Evolutionary conservation across 2,113 vertebrate genomes (phyloP).

Genomic region (Prolemur simus): DNA sequence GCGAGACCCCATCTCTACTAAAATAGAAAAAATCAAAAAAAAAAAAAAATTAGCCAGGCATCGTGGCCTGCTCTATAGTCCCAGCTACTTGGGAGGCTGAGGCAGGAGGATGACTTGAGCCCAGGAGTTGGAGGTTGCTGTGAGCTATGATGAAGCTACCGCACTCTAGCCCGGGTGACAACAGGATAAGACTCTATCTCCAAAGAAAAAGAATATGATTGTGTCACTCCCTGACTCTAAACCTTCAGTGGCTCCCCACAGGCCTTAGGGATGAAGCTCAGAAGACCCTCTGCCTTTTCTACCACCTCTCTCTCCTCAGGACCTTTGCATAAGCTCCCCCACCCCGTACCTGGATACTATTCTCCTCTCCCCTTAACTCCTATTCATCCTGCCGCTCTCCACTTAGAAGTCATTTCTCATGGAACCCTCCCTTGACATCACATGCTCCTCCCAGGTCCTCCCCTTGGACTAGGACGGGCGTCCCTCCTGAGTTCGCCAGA

Average conservation of each 20-base stretch:
- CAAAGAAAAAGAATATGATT: neutral
- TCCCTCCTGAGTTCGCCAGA: neutral
- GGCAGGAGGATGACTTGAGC: neutral
- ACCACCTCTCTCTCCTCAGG: neutral
- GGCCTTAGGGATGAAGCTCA: neutral
- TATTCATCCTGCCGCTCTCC: neutral
- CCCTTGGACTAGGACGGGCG: neutral
- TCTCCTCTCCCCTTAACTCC: neutral
- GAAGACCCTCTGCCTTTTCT: neutral
- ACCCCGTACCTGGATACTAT: neutral
- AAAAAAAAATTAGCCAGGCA: neutral
- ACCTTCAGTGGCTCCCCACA: neutral
- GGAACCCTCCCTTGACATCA: neutral
- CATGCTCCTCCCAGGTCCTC: neutral
- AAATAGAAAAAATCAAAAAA: neutral
- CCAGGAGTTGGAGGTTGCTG: neutral
- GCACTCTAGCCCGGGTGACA: neutral
- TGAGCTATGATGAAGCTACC: neutral
- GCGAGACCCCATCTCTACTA: neutral
- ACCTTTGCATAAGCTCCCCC: neutral
- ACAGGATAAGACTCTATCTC: neutral
- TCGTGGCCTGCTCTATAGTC: neutral
- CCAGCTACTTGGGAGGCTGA: neutral
- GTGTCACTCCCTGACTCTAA: neutral
- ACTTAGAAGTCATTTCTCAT: neutral